Percentiles rank a stretch among this genome's conserved stretches.
Conservation (phyloP, 2,888 invertebrate species). For the Eutolmus rufibarbis region DNA sequence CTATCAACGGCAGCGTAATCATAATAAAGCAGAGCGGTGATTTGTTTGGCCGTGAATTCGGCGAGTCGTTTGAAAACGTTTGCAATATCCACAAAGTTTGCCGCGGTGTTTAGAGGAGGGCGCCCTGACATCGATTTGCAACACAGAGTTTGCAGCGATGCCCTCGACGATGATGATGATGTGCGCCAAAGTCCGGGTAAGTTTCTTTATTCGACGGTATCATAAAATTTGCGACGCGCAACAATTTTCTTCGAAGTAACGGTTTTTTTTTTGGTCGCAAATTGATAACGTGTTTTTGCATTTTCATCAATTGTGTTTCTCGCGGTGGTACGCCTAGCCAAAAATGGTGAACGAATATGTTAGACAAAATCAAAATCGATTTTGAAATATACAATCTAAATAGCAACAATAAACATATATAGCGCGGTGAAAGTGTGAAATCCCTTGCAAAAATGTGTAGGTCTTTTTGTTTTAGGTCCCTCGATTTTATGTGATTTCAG, state of each 20-base stretch:
- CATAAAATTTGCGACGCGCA: background rate
- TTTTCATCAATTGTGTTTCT: too few species aligned
- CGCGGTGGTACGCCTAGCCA: too few species aligned
- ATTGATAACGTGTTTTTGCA: too few species aligned
- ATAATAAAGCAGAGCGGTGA: background rate
- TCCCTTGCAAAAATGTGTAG: too few species aligned
- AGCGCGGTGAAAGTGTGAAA: too few species aligned
- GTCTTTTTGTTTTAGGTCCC: too few species aligned
- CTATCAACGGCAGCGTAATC: background rate
- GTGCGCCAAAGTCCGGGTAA: conserved; percentile 68
- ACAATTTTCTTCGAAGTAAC: background rate
- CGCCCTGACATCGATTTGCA: conserved; percentile 68
- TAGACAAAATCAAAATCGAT: too few species aligned
- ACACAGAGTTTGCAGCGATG: conserved; percentile 68
- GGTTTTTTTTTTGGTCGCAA: background rate
- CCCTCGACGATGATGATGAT: conserved; percentile 69
- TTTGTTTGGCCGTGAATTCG: background rate
- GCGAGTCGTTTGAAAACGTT: conserved; percentile 54
- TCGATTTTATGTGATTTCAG: too few species aligned
- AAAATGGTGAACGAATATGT: too few species aligned
- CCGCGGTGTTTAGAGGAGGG: conserved; percentile 70
- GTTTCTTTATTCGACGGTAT: background rate
- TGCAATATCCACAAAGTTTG: conserved; percentile 66
- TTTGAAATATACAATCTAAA: too few species aligned
- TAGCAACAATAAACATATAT: too few species aligned